Conservation (phyloP, 2,888 invertebrate genomes). For the Aleiodes testaceus region DNA sequence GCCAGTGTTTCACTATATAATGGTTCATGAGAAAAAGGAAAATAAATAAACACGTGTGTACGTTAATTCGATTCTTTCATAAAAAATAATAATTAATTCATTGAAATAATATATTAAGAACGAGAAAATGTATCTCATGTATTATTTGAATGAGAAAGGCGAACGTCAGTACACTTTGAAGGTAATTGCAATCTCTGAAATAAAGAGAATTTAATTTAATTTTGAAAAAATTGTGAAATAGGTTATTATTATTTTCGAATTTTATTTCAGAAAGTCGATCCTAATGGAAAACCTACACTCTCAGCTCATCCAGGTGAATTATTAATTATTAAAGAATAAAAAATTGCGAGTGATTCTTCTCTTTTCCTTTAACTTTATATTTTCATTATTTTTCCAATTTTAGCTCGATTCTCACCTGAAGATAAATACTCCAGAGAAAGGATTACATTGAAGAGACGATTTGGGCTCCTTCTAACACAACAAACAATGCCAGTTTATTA, state of each 20-base stretch:
- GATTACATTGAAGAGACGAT: slow-evolving; percentile 91
- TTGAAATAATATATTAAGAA: not conserved
- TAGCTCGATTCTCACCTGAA: slow-evolving; percentile 95
- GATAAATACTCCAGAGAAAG: slow-evolving; percentile 94
- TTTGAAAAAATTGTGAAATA: not conserved
- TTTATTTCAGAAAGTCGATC: slow-evolving; percentile 83
- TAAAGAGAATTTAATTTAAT: too few species aligned
- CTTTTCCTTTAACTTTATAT: slow-evolving; percentile 8
- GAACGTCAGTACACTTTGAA: slow-evolving; percentile 90
- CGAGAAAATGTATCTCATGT: slow-evolving; percentile 83
- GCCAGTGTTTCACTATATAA: too few species aligned
- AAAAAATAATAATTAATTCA: too few species aligned
- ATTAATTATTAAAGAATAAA: not conserved
- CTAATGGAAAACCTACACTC: slow-evolving; percentile 84
- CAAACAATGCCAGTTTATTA: slow-evolving; percentile 82
- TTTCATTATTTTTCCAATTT: slow-evolving; percentile 63
- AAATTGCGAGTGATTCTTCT: not conserved
- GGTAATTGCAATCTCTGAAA: slow-evolving; percentile 74
- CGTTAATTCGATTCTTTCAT: too few species aligned
- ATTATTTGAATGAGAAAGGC: slow-evolving; percentile 84
- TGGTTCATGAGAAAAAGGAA: not conserved
- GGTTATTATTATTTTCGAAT: slow-evolving; percentile 5
- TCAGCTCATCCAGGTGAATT: slow-evolving; percentile 89
- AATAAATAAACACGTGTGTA: too few species aligned
- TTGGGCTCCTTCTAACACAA: slow-evolving; percentile 89